Conservation (phyloP, 2,888 invertebrate species). For the Eurytoma adleriae region DNA sequence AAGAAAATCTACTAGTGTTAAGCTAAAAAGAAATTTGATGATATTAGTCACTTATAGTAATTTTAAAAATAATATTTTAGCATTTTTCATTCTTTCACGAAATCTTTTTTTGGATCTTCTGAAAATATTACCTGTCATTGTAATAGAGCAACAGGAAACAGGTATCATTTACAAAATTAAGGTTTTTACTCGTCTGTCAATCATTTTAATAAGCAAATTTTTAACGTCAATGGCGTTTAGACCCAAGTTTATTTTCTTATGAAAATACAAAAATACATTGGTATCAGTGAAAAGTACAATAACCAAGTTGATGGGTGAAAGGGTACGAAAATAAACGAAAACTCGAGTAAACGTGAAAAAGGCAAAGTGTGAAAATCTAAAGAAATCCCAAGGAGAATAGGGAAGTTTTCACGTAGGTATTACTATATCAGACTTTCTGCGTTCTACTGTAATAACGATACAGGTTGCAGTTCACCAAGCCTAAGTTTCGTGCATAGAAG, state of each 20-base stretch:
- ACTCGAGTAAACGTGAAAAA: neutral
- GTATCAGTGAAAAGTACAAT: neutral
- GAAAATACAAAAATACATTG: neutral
- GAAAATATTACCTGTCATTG: too few species aligned
- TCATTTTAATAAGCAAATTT: too few species aligned
- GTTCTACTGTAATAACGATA: constrained; percentile 36
- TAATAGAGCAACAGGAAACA: too few species aligned
- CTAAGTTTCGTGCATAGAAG: constrained; percentile 29
- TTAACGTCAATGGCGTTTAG: too few species aligned
- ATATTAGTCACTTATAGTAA: too few species aligned
- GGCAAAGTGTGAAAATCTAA: neutral
- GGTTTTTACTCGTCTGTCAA: too few species aligned
- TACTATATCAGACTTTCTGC: constrained; percentile 13
- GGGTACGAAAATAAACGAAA: neutral
- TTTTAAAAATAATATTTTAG: too few species aligned
- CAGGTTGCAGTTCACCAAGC: constrained; percentile 36
- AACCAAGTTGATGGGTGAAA: neutral
- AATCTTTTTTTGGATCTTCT: too few species aligned
- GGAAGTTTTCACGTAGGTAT: constrained; percentile 9
- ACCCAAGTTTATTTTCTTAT: too few species aligned
- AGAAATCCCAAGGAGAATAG: neutral
- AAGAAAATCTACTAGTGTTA: neutral
- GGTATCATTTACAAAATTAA: too few species aligned
- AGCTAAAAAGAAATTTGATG: neutral
- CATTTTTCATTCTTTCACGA: too few species aligned